Evolutionary conservation across 2,797 vertebrate species (phyloP), one percentile per base, ranked within the genome.

Genomic region (Notolabrus celidotus): DNA sequence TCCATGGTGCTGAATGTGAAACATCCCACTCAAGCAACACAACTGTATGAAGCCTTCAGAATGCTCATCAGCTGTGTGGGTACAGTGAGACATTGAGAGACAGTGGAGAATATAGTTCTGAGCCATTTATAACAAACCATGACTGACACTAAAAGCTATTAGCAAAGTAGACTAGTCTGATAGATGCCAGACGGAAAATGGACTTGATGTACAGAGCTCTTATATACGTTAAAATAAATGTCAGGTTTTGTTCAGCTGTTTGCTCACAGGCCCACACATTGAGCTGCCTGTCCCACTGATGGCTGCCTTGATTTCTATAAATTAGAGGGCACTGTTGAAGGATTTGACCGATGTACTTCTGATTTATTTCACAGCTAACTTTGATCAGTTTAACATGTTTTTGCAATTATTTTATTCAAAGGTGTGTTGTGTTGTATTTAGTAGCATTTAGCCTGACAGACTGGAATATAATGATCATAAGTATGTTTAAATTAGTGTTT

Each of bases 1-100:
- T 75, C 72, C 59, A 5, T 47, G 73, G 66, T 69, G 64, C 73
- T 75, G 65, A 69, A 75, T 27, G 11, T 33, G 41, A 58, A 63
- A 23, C 19, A 0, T 14, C 33, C 49, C 16, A 15, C 20, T 47
- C 7, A 22, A 36, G 22, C 9, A 36, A 11, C 16, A 41, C 49
- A 7, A 4, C 5, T 55, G 36, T 38, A 25, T 17, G 14, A 5
- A 56, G n/a, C 29, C 4, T 22, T 27, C 17, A 20, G 19, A 34
- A 29, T 12, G 11, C 29, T 47, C 25, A 17, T 8, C 3, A 19
- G 51, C 17, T 34, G 29, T 1, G n/a, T 16, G 10, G 29, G 5
- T 15, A 19, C 3, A 12, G 8, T 16, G 33, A 31, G 9, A 20
- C 11, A 34, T 10, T 43, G 15, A 15, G 14, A 16, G 11, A 39